Percentiles rank a stretch among this genome's conserved stretches.
These are phyloP conservation scores for Steinernema hermaphroditum DNA, from an alignment of 2,888 invertebrate genomes.

Conservation along the genomic window DNA sequence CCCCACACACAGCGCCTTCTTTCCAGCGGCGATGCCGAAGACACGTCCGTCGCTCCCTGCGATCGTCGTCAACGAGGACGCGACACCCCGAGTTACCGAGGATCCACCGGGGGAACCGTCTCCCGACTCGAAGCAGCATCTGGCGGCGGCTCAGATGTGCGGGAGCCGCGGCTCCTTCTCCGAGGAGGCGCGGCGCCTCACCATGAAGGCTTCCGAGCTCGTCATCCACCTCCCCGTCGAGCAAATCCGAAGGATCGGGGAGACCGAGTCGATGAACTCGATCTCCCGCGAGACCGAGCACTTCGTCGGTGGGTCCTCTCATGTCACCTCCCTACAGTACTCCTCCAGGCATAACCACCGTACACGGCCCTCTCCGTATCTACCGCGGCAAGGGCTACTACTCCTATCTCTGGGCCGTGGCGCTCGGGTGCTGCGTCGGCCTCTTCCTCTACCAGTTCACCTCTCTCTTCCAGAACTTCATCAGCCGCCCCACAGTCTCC, in stretches of 20 bases:
- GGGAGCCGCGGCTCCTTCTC: conserved; percentile 3
- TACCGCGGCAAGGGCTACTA: conserved; percentile 48
- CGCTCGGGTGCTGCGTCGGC: conserved; percentile 45
- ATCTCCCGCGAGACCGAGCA: conserved; percentile 58
- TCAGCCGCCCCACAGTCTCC: conserved; percentile 56
- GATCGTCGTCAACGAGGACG: conserved; percentile 21
- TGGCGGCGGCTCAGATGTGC: neutral
- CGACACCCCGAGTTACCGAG: neutral
- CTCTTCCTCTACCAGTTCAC: conserved; percentile 52
- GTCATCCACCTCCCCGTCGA: conserved; percentile 58
- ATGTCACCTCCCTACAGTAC: neutral
- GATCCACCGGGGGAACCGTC: conserved; percentile 3
- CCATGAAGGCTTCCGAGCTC: conserved; percentile 48
- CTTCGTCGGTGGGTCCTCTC: conserved; percentile 53
- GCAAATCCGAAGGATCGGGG: conserved; percentile 54
- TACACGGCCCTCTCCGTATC: conserved; percentile 62
- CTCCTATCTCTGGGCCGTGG: conserved; percentile 54
- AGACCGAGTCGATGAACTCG: conserved; percentile 57
- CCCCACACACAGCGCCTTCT: neutral
- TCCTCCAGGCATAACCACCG: conserved; percentile 57
- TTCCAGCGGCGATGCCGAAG: conserved; percentile 23
- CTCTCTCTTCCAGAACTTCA: conserved; percentile 47
- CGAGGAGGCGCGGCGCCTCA: conserved; percentile 32
- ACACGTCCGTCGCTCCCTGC: conserved; percentile 1
- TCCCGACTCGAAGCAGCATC: conserved; percentile 13